Evolutionary conservation across 2,113 vertebrate genomes (phyloP).

Genomic region (Pardalotus punctatus): DNA sequence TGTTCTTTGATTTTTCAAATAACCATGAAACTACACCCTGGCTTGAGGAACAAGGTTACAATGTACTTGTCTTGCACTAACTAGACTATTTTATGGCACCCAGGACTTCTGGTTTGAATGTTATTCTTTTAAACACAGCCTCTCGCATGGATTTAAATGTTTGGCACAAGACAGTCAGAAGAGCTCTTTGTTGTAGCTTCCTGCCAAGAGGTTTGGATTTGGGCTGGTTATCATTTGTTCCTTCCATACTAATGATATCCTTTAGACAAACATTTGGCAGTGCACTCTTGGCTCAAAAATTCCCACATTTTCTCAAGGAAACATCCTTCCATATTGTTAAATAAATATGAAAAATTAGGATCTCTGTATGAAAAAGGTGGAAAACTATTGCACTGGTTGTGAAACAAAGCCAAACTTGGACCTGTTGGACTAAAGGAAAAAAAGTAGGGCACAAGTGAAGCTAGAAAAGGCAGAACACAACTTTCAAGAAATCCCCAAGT

Average conservation of each 20-base stretch:
- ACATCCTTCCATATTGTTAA: not conserved
- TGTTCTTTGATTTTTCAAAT: not conserved
- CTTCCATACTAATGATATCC: not conserved
- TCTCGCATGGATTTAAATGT: not conserved
- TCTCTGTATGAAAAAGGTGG: not conserved
- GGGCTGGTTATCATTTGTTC: not conserved
- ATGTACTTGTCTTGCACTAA: not conserved
- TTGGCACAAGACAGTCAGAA: not conserved
- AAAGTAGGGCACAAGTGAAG: not conserved
- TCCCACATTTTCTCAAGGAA: not conserved
- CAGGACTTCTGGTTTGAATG: not conserved
- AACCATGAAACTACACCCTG: not conserved
- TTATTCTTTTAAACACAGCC: not conserved
- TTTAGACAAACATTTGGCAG: constrained; percentile 17
- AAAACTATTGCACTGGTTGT: not conserved
- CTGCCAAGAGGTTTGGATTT: constrained; percentile 19
- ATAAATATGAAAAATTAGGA: not conserved
- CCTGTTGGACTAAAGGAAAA: not conserved
- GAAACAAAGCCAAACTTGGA: not conserved
- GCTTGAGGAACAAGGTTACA: not conserved
- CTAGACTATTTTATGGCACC: not conserved
- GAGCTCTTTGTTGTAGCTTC: not conserved
- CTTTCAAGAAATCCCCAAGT: not conserved
- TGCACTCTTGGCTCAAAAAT: not conserved
- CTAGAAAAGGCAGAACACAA: not conserved